Evolutionary conservation across 2,113 vertebrate species (phyloP).

Genomic region (Aptenodytes patagonicus): DNA sequence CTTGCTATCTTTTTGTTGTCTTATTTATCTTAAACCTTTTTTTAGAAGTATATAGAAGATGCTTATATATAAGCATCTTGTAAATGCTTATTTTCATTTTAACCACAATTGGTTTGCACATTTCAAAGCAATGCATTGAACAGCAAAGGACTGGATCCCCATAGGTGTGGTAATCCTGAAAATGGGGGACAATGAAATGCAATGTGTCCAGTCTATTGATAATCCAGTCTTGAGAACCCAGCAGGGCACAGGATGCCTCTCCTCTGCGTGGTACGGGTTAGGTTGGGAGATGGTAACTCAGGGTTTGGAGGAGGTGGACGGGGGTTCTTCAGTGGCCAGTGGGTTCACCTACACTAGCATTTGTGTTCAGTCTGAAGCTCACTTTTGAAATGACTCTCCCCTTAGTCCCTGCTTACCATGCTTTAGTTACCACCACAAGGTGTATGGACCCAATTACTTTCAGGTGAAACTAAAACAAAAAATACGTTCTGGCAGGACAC

Average conservation of each 20-base stretch:
- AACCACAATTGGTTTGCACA: neutral
- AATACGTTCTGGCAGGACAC: neutral
- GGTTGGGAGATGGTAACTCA: neutral
- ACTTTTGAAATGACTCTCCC: neutral
- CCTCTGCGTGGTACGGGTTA: neutral
- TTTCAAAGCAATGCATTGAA: neutral
- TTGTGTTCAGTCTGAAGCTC: neutral
- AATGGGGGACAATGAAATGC: neutral
- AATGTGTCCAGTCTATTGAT: accelerated
- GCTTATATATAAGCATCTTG: neutral
- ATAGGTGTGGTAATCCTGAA: neutral
- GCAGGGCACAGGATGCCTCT: neutral
- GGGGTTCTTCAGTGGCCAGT: neutral
- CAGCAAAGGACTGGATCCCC: neutral
- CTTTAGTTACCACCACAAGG: neutral
- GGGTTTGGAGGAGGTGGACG: neutral
- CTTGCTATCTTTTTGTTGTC: neutral
- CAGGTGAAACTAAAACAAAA: neutral
- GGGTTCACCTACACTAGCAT: neutral
- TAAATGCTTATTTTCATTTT: neutral
- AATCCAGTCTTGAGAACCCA: neutral
- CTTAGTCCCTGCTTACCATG: neutral
- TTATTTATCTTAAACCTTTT: neutral
- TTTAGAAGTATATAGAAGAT: neutral
- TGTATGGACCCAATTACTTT: neutral